A percentile compares a stretch with the other conserved stretches of the same genome.
These are phyloP conservation scores for Gila orcuttii DNA, from an alignment of 2,113 vertebrate species.

Conservation along the genomic window DNA sequence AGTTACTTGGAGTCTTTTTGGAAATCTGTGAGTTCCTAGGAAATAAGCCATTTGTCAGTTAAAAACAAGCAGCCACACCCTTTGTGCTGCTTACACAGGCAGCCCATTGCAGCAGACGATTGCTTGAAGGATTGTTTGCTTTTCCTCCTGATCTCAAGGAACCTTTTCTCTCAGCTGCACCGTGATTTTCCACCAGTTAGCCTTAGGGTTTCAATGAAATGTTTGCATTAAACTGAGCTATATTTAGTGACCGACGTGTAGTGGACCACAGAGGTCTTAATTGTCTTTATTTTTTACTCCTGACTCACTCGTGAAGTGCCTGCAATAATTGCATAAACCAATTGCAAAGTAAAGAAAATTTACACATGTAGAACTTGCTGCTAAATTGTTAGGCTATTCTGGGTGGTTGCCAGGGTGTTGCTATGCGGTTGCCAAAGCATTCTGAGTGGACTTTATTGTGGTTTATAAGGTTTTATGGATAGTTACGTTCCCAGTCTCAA, in stretches of 20 bases:
- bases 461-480: conserved; percentile 3
- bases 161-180: conserved; percentile 47
- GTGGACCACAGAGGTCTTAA: not conserved
- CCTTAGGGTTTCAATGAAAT: not conserved
- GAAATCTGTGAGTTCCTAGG: conserved; percentile 43
- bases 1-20: not conserved
- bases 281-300: not conserved
- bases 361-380: not conserved
- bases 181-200: conserved; percentile 19
- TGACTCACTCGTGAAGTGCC: not conserved
- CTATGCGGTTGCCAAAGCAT: not conserved
- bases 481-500: not conserved
- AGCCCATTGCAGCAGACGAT: conserved; percentile 34
- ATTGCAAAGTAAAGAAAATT: conserved; percentile 4
- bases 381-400: not conserved
- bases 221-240: not conserved
- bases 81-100: conserved; percentile 44
- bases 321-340: not conserved
- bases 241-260: not conserved
- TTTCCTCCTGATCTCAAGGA: conserved; percentile 47
- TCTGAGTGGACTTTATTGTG: not conserved
- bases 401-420: conserved; percentile 8
- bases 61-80: conserved; percentile 56
- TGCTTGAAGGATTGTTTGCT: conserved; percentile 39
- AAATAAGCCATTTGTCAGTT: conserved; percentile 46